Base-by-base conservation (phyloP, 2,888 invertebrate genomes). In the Criorhina ranunculi region DNA sequence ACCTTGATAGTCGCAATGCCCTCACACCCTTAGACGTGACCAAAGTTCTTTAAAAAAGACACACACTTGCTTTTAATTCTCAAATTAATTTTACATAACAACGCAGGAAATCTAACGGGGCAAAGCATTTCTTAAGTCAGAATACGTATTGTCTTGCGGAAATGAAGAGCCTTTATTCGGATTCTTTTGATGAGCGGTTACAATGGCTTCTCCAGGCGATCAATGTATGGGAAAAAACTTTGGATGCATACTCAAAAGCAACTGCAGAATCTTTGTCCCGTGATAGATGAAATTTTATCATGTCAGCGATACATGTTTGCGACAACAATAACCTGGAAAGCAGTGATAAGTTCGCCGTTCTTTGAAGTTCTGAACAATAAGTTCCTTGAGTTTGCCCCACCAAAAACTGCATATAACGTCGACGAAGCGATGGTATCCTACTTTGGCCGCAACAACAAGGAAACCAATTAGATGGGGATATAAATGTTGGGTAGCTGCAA, bases 291-390 rank as follows among this genome's bases (percentile, higher is more conserved):
- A 44, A 44, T 5, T 44, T 44, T 17, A 44, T 17, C 19, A 15
- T 44, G 19, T 15, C 19, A 44, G 17, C 44, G 17, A 17, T 15
- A 44, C 6, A 44, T 15, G 44, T 44, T 44, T 15, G 17, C 44
- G 19, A 19, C 17, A 44, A 44, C 44, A 44, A 44, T 40, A 40
- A n/a, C 3, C 40, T 40, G 11, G 44, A 44, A 44, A 44, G 44
- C 15, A 44, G 44, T 44, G 44, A 44, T 44, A 44, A 44, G 44
- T 44, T 44, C 8, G 44, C 44, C 44, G 15, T 44, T 44, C 17
- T 17, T 44, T 44, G 44, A 44, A 44, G 44, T 44, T 15, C 9
- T 44, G 44, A 17, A 44, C 8, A 19, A 44, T 19, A 44, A 44
- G 44, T 44, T 44, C 19, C 44, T 42, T 44, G 17, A 44, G 17